Evolutionary conservation across 2,888 invertebrate species (phyloP), one percentile per base, ranked within the genome.

Genomic region (Spatulosminthurus flaviceps): DNA sequence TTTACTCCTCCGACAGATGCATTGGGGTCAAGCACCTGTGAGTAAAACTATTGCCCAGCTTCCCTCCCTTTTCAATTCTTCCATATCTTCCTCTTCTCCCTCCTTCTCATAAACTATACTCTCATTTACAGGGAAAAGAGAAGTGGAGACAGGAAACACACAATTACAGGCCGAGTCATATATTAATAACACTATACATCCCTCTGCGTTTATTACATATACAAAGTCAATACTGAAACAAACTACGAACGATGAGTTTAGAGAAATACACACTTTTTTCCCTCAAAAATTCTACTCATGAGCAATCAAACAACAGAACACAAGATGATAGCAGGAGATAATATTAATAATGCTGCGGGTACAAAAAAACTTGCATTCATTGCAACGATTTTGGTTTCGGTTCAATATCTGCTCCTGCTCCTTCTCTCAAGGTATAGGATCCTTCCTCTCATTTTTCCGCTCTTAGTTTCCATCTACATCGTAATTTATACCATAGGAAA

Each of bases 21-120:
- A 70, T 41, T 29, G 76, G 76, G 76, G 76, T 76, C 76, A 76
- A 76, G 76, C 76, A 76, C 76, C 76, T 76, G 34, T 60, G 73
- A 73, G 29, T 29, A n/a, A 51, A 67, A 60, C 67, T 66, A 76
- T 76, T 75, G 42, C 41, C 64, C 75, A 64, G 64, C 64, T 64
- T 64, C 22, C 64, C 22, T 69, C 22, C 26, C 42, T 24, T 76
- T 66, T 76, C n/a, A n/a, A n/a, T n/a, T n/a, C n/a, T 29, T 29
- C 19, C 19, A 26, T 24, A 11, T 41, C 43, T 19, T 72, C 43
- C 29, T 29, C 29, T 73, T 60, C 26, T 2, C 22, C 11, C 73
- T 73, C n/a, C n/a, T n/a, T n/a, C n/a, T 34, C 28, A 34, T 51
- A 51, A 51, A 51, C 51, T 51, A 51, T n/a, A n/a, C 51, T 5